Evolutionary conservation across 2,888 invertebrate species (phyloP).

Genomic region (Drosophila nr. fundita): DNA sequence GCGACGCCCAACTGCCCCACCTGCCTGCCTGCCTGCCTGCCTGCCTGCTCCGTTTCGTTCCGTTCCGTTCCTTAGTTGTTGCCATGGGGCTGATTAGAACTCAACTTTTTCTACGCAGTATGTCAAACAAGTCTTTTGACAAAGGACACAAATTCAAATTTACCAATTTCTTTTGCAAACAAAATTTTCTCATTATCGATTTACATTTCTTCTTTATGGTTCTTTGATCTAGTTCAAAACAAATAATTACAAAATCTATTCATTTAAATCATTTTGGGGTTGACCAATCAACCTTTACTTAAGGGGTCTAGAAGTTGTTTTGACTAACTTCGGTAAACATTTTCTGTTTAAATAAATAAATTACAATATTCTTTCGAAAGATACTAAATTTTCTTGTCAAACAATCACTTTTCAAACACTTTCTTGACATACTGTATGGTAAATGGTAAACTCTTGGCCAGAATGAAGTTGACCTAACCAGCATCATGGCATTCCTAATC

Average conservation of each 20-base stretch:
- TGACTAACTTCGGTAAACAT: neutral
- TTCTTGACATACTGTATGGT: neutral
- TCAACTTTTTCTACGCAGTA: neutral
- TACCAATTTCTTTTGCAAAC: neutral
- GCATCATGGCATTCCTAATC: constrained; percentile 12
- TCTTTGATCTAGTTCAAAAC: neutral
- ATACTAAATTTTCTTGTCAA: neutral
- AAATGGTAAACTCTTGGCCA: neutral
- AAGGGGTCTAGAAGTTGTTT: neutral
- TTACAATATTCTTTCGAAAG: neutral
- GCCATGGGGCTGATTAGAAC: constrained; percentile 30
- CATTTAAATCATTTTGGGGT: neutral
- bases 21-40: constrained; percentile 32
- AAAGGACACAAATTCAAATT: neutral
- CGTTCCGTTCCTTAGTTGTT: constrained; percentile 34
- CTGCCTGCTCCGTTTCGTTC: constrained; percentile 28
- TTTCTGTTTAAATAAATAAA: too few species aligned
- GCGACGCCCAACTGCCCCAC: constrained; percentile 36
- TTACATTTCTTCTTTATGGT: neutral
- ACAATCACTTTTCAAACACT: neutral
- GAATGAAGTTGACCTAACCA: constrained; percentile 8
- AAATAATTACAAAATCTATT: neutral
- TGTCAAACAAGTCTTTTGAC: neutral
- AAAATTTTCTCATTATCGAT: neutral
- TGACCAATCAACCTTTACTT: neutral